Conservation (phyloP, 2,113 vertebrate genomes). For the Picathartes gymnocephalus region DNA sequence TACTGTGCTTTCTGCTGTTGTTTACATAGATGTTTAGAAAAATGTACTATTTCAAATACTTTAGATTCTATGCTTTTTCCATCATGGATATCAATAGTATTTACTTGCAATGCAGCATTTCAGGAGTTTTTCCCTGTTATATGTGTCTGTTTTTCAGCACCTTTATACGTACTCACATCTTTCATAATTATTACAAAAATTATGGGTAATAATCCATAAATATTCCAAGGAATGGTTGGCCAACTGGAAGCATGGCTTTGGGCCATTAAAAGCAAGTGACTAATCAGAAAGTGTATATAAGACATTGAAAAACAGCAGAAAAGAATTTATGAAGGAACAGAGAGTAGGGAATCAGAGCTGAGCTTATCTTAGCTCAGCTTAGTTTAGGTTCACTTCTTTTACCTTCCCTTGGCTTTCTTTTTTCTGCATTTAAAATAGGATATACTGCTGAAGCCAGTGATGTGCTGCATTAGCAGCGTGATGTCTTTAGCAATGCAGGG, state of each 20-base stretch:
- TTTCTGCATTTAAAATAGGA: background rate
- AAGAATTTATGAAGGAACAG: background rate
- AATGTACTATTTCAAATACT: background rate
- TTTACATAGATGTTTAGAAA: background rate
- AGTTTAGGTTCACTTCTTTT: background rate
- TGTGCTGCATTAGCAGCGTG: rapidly evolving
- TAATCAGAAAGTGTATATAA: background rate
- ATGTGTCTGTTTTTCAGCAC: background rate
- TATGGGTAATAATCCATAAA: background rate
- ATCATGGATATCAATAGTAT: background rate
- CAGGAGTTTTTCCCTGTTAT: background rate
- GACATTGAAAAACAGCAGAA: background rate
- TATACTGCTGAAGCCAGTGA: background rate
- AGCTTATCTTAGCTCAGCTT: background rate
- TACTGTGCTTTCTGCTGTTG: background rate
- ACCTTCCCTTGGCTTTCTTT: background rate
- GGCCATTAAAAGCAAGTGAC: background rate
- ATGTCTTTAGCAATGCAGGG: background rate
- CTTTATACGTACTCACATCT: background rate
- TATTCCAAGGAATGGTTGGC: background rate
- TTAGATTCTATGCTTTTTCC: background rate
- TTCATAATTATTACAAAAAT: background rate
- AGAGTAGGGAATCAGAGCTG: background rate
- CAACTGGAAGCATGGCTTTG: background rate
- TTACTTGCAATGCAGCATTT: background rate